A percentile compares a stretch with the other conserved stretches of the same genome.
These are phyloP conservation scores for Drosophila ogumai DNA, from an alignment of 1,140 invertebrate species.

Conservation along the genomic window DNA sequence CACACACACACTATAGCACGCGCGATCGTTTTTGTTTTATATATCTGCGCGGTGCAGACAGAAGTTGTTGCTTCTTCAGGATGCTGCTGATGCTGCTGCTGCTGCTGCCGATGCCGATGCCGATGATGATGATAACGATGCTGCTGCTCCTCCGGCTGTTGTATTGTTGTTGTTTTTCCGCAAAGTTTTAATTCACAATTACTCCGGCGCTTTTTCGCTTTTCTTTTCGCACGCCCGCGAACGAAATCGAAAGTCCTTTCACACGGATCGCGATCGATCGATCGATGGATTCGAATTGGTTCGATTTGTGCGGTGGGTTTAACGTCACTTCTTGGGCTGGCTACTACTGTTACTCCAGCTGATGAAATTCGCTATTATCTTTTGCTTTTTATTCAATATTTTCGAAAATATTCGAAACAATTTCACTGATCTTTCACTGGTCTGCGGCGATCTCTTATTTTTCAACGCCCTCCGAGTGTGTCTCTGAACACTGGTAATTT, in stretches of 20 bases:
- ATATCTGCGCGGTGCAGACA: constrained; percentile 53
- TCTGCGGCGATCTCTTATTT: constrained; percentile 29
- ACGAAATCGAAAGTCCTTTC: constrained; percentile 70
- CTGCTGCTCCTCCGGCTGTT: constrained; percentile 12
- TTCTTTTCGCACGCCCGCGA: constrained; percentile 29
- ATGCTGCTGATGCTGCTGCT: constrained; percentile 11
- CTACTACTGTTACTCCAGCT: constrained; percentile 23
- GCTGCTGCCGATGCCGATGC: constrained; percentile 4
- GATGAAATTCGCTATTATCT: constrained; percentile 25
- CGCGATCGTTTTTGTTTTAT: constrained; percentile 65
- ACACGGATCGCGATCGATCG: constrained; percentile 26
- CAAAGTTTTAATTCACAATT: constrained; percentile 49
- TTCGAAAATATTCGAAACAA: constrained; percentile 16
- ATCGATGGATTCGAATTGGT: constrained; percentile 17
- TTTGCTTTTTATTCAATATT: not conserved
- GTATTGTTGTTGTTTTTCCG: constrained; percentile 36
- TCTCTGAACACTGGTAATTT: constrained; percentile 49
- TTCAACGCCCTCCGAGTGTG: constrained; percentile 39
- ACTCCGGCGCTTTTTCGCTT: constrained; percentile 38
- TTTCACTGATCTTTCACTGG: constrained; percentile 39
- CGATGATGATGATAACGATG: constrained; percentile 16
- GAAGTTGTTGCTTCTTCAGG: constrained; percentile 57
- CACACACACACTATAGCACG: constrained; percentile 51
- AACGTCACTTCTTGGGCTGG: constrained; percentile 11
- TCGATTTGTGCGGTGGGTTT: constrained; percentile 24